phyloP scores from a whole-genome alignment of 2,888 invertebrate genomes.

The Sipunculus nudus region DNA sequence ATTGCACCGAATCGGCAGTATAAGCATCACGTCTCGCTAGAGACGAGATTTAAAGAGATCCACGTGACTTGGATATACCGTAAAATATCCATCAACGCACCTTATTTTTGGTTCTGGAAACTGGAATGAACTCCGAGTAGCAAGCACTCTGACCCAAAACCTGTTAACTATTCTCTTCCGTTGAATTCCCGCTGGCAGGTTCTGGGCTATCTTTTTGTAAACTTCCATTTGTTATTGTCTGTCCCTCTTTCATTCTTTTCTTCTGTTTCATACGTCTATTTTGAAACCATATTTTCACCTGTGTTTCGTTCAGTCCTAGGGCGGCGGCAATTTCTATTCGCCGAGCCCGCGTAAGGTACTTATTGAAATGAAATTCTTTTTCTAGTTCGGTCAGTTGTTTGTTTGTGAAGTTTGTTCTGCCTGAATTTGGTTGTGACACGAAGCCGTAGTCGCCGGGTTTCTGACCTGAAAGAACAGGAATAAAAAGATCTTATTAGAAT shows the following conservation, averaged over 20 bases:
- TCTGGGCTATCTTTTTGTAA: not conserved
- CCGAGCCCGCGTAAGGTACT: slow-evolving; percentile 95
- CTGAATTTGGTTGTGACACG: slow-evolving; percentile 65
- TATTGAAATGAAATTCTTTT: slow-evolving; percentile 99
- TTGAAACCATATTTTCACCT: slow-evolving; percentile 71
- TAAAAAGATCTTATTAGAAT: too few species aligned
- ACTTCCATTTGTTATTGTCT: slow-evolving; percentile 17
- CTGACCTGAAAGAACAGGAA: too few species aligned
- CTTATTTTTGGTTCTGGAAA: too few species aligned
- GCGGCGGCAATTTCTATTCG: slow-evolving; percentile 98
- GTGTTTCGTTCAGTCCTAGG: slow-evolving; percentile 85
- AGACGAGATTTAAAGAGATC: too few species aligned
- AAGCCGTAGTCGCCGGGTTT: slow-evolving; percentile 3
- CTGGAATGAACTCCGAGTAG: too few species aligned
- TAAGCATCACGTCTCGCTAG: too few species aligned
- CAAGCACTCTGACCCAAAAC: too few species aligned
- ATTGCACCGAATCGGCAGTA: too few species aligned
- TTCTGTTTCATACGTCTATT: slow-evolving; percentile 67
- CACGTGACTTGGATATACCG: too few species aligned
- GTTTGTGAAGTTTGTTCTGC: slow-evolving; percentile 98
- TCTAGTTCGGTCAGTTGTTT: slow-evolving; percentile 99
- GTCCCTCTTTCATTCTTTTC: slow-evolving; percentile 63
- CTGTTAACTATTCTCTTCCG: too few species aligned
- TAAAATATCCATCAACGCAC: too few species aligned
- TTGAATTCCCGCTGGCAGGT: too few species aligned